A percentile compares a stretch with the other conserved stretches of the same genome.
Conservation (phyloP, 2,888 invertebrate species). For the Caenorhabditis wallacei region DNA sequence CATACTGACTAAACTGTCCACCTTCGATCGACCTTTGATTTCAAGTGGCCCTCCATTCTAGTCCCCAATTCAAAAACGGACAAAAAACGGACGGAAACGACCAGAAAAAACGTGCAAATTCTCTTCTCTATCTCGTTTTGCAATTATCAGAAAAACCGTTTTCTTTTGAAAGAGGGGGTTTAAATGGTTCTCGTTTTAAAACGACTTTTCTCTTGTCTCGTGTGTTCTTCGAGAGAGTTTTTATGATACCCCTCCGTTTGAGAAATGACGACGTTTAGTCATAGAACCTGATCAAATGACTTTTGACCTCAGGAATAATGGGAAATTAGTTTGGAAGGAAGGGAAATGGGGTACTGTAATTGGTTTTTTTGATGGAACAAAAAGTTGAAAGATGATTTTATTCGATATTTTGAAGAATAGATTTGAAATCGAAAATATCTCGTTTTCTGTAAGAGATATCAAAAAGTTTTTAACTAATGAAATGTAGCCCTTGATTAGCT, state of each 20-base stretch:
- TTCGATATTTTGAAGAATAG: too few relatives aligned
- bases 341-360: background rate
- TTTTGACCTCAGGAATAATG: slow-evolving; percentile 10
- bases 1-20: background rate
- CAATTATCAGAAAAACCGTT: slow-evolving; percentile 26
- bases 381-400: background rate
- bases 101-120: slow-evolving; percentile 29
- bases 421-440: too few relatives aligned
- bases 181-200: slow-evolving; percentile 15
- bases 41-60: slow-evolving; percentile 51
- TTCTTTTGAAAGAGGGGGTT: slow-evolving; percentile 4
- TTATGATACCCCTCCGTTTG: slow-evolving; percentile 17
- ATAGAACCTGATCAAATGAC: slow-evolving; percentile 18
- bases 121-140: slow-evolving; percentile 3
- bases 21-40: slow-evolving; percentile 41
- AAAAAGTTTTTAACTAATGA: too few relatives aligned
- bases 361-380: background rate
- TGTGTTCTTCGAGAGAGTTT: slow-evolving; percentile 1
- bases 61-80: slow-evolving; percentile 24
- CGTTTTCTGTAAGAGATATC: too few relatives aligned
- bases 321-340: background rate
- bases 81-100: too few relatives aligned
- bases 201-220: background rate
- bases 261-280: slow-evolving; percentile 27
- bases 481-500: too few relatives aligned